Conservation (phyloP, 2,113 vertebrate genomes). For the Chaetorhynchus papuensis region DNA sequence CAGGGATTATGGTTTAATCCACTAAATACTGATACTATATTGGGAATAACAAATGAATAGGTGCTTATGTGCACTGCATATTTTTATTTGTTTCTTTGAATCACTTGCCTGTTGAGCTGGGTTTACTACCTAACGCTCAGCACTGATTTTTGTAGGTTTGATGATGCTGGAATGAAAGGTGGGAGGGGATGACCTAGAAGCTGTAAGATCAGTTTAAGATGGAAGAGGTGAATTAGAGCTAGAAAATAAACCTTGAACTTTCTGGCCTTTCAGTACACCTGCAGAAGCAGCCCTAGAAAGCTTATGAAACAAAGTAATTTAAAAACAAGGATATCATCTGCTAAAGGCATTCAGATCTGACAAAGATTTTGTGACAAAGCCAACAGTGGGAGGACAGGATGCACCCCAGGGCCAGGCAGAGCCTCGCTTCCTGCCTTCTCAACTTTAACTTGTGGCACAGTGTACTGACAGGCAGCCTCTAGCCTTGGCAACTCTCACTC, state of each 20-base stretch:
- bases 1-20: slow-evolving; percentile 45
- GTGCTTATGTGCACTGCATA: background rate
- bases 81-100: background rate
- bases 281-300: background rate
- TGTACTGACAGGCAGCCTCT: background rate
- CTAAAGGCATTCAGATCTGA: background rate
- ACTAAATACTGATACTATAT: slow-evolving; percentile 1
- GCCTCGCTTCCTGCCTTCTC: background rate
- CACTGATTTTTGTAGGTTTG: background rate
- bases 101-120: background rate
- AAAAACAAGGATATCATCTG: background rate
- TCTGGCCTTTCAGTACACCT: background rate
- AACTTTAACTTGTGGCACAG: background rate
- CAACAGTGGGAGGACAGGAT: background rate
- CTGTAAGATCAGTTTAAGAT: background rate
- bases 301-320: background rate
- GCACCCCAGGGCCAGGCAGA: too few species aligned
- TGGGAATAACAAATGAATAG: background rate
- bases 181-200: background rate
- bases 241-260: background rate
- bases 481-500: background rate
- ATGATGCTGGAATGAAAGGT: background rate
- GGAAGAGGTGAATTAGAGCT: background rate
- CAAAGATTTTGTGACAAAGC: background rate
- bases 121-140: background rate